Base-by-base conservation (phyloP, 2,113 vertebrate genomes). In the Passer domesticus region DNA sequence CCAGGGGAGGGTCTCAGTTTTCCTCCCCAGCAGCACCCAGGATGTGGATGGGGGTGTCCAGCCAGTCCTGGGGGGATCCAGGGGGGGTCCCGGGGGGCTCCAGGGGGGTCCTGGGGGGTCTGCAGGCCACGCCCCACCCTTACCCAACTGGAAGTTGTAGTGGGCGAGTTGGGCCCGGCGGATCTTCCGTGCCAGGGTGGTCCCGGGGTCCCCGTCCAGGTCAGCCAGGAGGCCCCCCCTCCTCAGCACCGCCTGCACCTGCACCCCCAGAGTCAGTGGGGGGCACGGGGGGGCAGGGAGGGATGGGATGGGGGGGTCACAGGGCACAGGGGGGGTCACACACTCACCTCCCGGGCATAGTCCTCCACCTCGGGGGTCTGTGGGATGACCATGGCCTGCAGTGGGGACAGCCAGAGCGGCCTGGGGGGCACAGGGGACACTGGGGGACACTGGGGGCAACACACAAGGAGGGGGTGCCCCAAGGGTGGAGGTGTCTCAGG, bases 61-160 rank as follows among this genome's bases (percentile, higher is more conserved):
- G 56, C 56, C 56, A n/a, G 33, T 23, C 6, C 21, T 23, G 56
- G 33, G 33, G 56, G 56, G 56, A 9, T 58, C 55, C 33, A 23
- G 15, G 55, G 53, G 53, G 30, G 21, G 33, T 23, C 6, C 21
- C 15, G 56, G 33, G 33, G 56, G 56, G 56, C 14, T 58, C 55
- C 33, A 23, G 15, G 55, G 53, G 53, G 30, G 21, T 58, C 33
- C 33, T 13, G 2, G 14, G 72, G 37, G 53, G 30, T 59, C 35
- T 49, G 28, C 19, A 27, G 31, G 14, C 9, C 11, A 6, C 5
- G 1, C 25, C 44, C 56, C 20, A 11, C 15, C 58, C 67, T 98
- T 94, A 99, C 99, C 98, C 81, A 99, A 98, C 96, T 99, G 99
- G 97, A 99, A 99, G 97, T 99, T 99, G 97, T 99, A 99, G 87